These are phyloP conservation scores for Epirrita christyi DNA, from an alignment of 2,888 invertebrate genomes.

Conservation along the genomic window DNA sequence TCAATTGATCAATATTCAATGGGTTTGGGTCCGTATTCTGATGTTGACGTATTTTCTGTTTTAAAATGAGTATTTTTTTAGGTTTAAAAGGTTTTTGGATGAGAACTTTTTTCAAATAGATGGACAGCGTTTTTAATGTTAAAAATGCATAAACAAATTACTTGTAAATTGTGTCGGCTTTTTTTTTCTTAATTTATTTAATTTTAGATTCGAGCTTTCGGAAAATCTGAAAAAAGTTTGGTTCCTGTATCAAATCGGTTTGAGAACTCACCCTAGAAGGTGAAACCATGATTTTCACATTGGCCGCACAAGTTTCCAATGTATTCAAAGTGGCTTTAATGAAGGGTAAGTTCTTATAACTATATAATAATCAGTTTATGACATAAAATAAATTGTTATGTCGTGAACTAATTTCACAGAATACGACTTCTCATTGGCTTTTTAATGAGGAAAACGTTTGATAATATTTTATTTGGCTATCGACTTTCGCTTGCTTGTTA, in stretches of 20 bases:
- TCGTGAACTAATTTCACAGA: neutral
- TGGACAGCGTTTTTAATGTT: no score
- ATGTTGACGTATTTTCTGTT: constrained; percentile 10
- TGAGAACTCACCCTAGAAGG: no score
- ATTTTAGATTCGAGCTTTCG: no score
- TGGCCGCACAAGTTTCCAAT: no score
- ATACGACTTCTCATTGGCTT: neutral
- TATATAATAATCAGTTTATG: neutral
- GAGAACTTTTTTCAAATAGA: neutral
- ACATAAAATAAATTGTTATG: no score
- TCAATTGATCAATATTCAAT: constrained; percentile 63
- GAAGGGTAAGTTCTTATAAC: neutral
- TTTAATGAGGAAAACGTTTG: neutral
- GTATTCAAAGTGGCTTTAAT: no score
- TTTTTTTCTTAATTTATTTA: no score
- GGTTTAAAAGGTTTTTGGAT: neutral
- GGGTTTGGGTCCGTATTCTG: constrained; percentile 32
- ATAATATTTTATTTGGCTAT: neutral
- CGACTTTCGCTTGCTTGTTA: neutral
- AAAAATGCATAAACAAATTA: no score
- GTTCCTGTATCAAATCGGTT: no score
- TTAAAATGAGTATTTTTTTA: constrained; percentile 6
- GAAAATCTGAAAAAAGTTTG: no score
- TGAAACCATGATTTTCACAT: no score
- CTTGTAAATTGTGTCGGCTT: no score